These are phyloP conservation scores for Melinaea menophilus DNA, from an alignment of 2,888 invertebrate species.

Conservation along the genomic window DNA sequence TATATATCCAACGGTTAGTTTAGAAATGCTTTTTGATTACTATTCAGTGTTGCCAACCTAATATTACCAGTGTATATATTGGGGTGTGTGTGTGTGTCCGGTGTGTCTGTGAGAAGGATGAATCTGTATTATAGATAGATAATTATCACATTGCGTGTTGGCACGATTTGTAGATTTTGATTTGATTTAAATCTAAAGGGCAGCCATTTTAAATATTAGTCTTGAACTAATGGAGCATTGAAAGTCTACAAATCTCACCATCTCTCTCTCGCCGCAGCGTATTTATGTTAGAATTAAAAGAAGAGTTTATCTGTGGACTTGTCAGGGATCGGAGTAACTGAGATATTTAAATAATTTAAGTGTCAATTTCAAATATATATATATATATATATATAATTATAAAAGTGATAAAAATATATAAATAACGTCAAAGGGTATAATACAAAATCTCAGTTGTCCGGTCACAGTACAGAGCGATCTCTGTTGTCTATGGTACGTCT, in stretches of 20 bases:
- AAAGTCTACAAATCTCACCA: neutral
- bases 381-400: neutral
- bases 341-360: constrained; percentile 3
- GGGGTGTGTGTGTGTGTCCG: constrained; percentile 19
- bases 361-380: constrained; percentile 3
- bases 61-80: constrained; percentile 25
- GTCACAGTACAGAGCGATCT: constrained; percentile 9
- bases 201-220: neutral
- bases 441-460: constrained; percentile 9
- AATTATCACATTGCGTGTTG: constrained; percentile 37
- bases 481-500: constrained; percentile 3
- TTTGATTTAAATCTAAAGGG: neutral
- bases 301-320: constrained; percentile 6
- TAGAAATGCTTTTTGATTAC: constrained; percentile 5
- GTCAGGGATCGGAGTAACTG: constrained; percentile 11
- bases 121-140: constrained; percentile 52
- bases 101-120: constrained; percentile 18
- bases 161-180: constrained; percentile 32
- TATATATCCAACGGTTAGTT: constrained; percentile 10
- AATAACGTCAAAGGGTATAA: neutral
- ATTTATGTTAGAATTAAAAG: neutral
- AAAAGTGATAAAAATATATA: no score
- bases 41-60: constrained; percentile 25
- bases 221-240: neutral
- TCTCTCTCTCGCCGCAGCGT: neutral